Percentiles rank a stretch among this genome's conserved stretches.
Evolutionary conservation across 1,140 invertebrate genomes (phyloP).

Genomic region (Bombus waltoni): DNA sequence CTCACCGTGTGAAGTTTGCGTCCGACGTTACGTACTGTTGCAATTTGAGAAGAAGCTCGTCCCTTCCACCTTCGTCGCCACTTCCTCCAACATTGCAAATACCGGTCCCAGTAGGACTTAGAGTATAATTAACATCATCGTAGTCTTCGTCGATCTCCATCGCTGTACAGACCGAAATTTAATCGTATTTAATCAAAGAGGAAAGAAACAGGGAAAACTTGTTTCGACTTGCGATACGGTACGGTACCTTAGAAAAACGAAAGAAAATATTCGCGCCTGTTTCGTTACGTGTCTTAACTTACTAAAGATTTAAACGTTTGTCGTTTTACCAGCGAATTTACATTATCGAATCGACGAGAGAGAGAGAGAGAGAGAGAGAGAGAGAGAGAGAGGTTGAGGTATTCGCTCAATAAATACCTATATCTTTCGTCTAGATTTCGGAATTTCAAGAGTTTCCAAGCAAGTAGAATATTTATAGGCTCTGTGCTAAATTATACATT

Average conservation of each 20-base stretch:
- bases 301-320: too few species aligned
- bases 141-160: conserved; percentile 71
- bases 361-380: too few species aligned
- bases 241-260: not conserved
- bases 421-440: not conserved
- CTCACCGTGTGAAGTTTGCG: conserved; percentile 73
- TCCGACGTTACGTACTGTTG: conserved; percentile 67
- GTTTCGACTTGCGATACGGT: not conserved
- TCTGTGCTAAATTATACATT: too few species aligned
- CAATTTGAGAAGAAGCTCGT: conserved; percentile 67
- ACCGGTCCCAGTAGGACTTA: conserved; percentile 29
- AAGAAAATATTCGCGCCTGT: not conserved
- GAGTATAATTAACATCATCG: conserved; percentile 48
- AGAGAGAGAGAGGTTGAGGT: too few species aligned
- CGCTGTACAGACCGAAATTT: conserved; percentile 60
- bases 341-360: too few species aligned
- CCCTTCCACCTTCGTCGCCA: conserved; percentile 67
- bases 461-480: not conserved
- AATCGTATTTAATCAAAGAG: not conserved
- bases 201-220: not conserved
- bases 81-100: conserved; percentile 40
- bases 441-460: not conserved
- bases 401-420: too few species aligned
- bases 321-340: too few species aligned
- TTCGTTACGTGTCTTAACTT: not conserved